These are phyloP conservation scores for Sinohyriopsis cumingii DNA, from an alignment of 2,888 invertebrate genomes.

Conservation along the genomic window DNA sequence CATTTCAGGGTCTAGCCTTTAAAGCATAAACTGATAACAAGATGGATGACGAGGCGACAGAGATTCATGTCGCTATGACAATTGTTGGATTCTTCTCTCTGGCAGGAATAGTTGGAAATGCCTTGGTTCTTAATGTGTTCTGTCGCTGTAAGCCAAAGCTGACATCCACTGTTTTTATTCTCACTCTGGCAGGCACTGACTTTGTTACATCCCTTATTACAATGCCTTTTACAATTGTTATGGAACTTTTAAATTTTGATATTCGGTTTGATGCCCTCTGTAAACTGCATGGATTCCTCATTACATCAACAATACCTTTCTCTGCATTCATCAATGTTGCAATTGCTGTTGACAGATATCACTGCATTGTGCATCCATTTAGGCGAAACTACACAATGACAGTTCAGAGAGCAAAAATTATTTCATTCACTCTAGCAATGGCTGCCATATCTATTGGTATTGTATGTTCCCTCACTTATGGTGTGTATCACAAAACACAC, in stretches of 20 bases:
- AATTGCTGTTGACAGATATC: slow-evolving; percentile 45
- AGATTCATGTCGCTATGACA: slow-evolving; percentile 17
- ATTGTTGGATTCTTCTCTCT: slow-evolving; percentile 30
- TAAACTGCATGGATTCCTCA: slow-evolving; percentile 52
- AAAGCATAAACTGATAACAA: too few relatives aligned
- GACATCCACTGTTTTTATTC: slow-evolving; percentile 57
- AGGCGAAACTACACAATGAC: slow-evolving; percentile 37
- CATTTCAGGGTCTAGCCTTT: too few relatives aligned
- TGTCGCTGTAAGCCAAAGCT: slow-evolving; percentile 30
- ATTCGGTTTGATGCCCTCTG: slow-evolving; percentile 36
- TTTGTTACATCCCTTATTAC: slow-evolving; percentile 51
- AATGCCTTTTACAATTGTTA: slow-evolving; percentile 51
- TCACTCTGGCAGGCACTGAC: slow-evolving; percentile 52
- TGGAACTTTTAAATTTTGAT: slow-evolving; percentile 47
- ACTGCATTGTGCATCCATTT: slow-evolving; percentile 56
- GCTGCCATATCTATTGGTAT: slow-evolving; percentile 7
- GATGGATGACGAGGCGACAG: too few relatives aligned
- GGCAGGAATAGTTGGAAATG: slow-evolving; percentile 43
- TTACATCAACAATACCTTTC: slow-evolving; percentile 53
- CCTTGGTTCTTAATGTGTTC: slow-evolving; percentile 45
- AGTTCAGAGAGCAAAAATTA: slow-evolving; percentile 16
- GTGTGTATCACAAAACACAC: slow-evolving; percentile 3
- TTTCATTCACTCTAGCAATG: not conserved
- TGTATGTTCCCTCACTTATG: slow-evolving; percentile 6
- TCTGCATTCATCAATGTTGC: slow-evolving; percentile 52